Base-by-base conservation (phyloP, 2,113 vertebrate species). In the Glaucomys volans region DNA sequence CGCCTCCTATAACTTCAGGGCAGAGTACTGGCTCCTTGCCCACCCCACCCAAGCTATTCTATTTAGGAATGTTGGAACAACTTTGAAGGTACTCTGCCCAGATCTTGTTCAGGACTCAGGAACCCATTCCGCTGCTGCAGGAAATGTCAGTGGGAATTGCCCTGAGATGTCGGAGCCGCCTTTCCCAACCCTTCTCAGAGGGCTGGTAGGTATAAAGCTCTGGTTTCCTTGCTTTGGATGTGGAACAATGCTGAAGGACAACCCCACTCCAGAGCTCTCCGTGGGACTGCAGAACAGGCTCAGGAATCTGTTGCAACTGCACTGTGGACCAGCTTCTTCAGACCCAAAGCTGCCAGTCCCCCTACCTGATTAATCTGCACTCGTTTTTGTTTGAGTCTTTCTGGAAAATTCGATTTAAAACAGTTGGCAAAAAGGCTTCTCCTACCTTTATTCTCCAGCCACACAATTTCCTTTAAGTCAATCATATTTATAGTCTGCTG, bases 291-390 rank as follows among this genome's bases (percentile, higher is more conserved):
- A 86, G 80, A 50, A 8, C 3, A n/a, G 62, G 28, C 40, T 0
- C 6, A 42, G 35, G n/a, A 5, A n/a, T 37, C 35, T 2, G 40
- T 7, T 11, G 44, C 20, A 11, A 0, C 12, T 6, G 9, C 2
- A 0, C 2, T 3, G 0, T 8, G 17, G 26, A 14, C 22, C 30
- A 24, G 4, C 37, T 5, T 44, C n/a, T 44, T 8, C 4, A 35
- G 35, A 3, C 5, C 16, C 9, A 1, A 1, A 2, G 42, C 32
- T 8, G 16, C 18, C 30, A 5, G n/a, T 62, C 59, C 20, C 1
- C 2, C n/a, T 40, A 30, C 13, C 8, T 0, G 24, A 62, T 24
- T 62, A 72, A 40, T 30, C 72, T 44, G 22, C 32, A 16, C 16
- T 71, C 40, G 12, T 2, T 57, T 54, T 72, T 57, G 14, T 71